phyloP scores from a whole-genome alignment of 2,797 vertebrate species.

The Pristis pectinata region DNA sequence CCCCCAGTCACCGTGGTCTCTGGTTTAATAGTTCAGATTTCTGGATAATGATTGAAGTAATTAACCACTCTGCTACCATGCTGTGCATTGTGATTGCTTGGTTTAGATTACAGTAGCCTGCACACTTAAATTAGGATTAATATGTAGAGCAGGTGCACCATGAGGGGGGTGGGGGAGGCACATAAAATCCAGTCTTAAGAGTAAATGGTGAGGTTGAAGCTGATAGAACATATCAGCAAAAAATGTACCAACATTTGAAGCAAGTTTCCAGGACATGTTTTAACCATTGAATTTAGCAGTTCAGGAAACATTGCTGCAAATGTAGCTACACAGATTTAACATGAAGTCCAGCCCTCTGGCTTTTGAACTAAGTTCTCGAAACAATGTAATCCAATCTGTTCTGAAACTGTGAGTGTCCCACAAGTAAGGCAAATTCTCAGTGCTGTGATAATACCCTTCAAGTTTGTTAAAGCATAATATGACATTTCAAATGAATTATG shows the following conservation, averaged over 20 bases:
- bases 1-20: no score
- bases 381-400: neutral
- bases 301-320: neutral
- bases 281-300: neutral
- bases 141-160: neutral
- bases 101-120: neutral
- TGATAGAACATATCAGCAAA: neutral
- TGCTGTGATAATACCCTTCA: neutral
- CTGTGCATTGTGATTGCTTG: no score
- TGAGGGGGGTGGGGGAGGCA: neutral
- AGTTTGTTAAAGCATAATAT: neutral
- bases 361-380: slow-evolving; percentile 7
- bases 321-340: neutral
- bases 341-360: neutral
- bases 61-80: no score
- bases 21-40: no score
- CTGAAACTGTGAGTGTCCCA: neutral
- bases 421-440: neutral
- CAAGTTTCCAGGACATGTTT: neutral
- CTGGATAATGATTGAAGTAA: no score
- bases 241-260: neutral
- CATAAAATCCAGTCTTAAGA: neutral
- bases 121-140: neutral
- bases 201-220: neutral
- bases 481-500: neutral